Percentiles rank a stretch among this genome's conserved stretches.
These are phyloP conservation scores for Tiliqua scincoides DNA, from an alignment of 2,113 vertebrate genomes.

Conservation along the genomic window DNA sequence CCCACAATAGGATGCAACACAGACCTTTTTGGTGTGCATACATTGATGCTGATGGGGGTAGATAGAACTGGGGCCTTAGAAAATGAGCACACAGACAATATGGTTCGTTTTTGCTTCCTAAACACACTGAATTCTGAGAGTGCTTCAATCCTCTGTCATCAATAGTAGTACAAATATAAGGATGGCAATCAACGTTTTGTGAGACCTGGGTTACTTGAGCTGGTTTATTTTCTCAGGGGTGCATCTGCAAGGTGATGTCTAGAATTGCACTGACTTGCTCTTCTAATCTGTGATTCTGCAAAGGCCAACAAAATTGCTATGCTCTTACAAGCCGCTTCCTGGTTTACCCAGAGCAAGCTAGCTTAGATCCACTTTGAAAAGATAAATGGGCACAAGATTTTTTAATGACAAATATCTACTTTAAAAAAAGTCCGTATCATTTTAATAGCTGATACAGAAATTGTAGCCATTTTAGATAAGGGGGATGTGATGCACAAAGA, in stretches of 20 bases:
- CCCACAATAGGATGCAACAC: too few species aligned
- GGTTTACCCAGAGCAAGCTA: neutral
- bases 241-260: neutral
- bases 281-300: neutral
- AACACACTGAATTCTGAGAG: neutral
- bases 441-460: neutral
- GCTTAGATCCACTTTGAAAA: too few species aligned
- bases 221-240: neutral
- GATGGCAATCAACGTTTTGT: neutral
- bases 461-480: neutral
- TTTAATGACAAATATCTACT: neutral
- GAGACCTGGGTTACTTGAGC: neutral
- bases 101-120: neutral
- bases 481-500: neutral
- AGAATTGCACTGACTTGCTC: neutral
- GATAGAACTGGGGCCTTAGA: too few species aligned
- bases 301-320: neutral
- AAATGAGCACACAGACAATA: neutral
- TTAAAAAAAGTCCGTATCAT: neutral
- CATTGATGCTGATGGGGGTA: too few species aligned
- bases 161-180: neutral
- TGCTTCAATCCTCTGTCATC: neutral
- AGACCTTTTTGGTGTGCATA: too few species aligned
- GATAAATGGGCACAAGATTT: neutral
- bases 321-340: neutral